Conservation (phyloP, 1,140 invertebrate genomes). For the Liolophura sinensis region DNA sequence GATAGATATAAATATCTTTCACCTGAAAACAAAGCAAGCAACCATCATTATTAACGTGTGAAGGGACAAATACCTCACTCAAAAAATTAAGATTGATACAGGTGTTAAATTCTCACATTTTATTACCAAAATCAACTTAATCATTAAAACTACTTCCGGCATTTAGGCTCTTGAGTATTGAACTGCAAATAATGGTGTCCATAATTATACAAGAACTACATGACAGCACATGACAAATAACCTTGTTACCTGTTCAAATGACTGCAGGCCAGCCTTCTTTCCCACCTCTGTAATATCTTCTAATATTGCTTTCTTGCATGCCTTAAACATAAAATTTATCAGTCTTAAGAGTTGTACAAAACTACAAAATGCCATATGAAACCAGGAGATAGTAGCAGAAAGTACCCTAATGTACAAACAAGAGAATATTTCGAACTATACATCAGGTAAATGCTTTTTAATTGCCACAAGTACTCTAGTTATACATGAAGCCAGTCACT, state of each 20-base stretch:
- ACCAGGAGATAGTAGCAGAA: too few relatives aligned
- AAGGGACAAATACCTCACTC: not conserved
- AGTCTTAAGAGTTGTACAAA: too few relatives aligned
- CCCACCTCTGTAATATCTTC: constrained; percentile 87
- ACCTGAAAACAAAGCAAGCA: constrained; percentile 67
- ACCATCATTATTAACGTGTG: not conserved
- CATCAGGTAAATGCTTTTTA: too few relatives aligned
- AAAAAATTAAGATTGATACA: too few relatives aligned
- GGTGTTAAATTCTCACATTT: not conserved
- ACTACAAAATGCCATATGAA: too few relatives aligned
- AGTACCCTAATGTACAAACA: too few relatives aligned
- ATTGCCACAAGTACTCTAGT: too few relatives aligned
- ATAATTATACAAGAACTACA: not conserved
- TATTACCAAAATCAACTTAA: not conserved
- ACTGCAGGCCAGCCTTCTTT: constrained; percentile 87
- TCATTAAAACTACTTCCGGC: not conserved
- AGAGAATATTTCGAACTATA: too few relatives aligned
- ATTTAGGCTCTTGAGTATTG: not conserved
- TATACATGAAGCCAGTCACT: too few relatives aligned
- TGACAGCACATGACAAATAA: not conserved
- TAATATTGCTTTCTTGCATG: constrained; percentile 87
- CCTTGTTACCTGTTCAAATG: constrained; percentile 87
- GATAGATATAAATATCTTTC: constrained; percentile 91
- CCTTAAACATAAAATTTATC: constrained; percentile 21
- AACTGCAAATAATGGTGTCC: not conserved